Evolutionary conservation across 2,888 invertebrate genomes (phyloP), one percentile per base, ranked within the genome.

Genomic region (Hedya salicella): DNA sequence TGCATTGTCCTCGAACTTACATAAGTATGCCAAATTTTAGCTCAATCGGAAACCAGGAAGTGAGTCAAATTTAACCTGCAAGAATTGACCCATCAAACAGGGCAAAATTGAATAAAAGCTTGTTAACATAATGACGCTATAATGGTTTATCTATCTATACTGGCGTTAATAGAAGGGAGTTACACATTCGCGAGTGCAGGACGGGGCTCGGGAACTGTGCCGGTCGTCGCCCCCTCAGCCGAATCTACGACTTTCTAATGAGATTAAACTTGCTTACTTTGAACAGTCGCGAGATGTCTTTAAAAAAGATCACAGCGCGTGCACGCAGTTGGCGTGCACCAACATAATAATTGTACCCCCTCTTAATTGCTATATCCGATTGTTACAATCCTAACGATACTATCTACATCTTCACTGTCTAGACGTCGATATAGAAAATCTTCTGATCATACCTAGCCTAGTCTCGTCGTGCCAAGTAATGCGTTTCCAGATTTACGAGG

Each of bases 161-260:
- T 75, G 75, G 75, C 73, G 74, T 73, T 76, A 75, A 77, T 77
- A 64, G 75, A 73, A 25, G 70, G 68, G 65, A 78, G 73, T 78
- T 79, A 81, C 78, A 78, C 76, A 77, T 79, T 80, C 71, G 75
- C 76, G 78, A 83, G 82, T 83, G 78, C 84, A 86, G 85, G 86
- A 87, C 81, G 82, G 80, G 80, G 78, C 78, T 75, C 78, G 71
- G 78, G 78, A 83, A 81, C 78, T 82, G 83, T 79, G 81, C 76
- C 81, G 88, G 88, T 86, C 89, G 80, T 78, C 80, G 88, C 78
- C 83, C 87, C 74, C 78, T 70, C 71, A 73, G 79, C 81, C 86
- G 82, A 90, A 89, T 86, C 85, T 83, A 81, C 77, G 75, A 89
- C 91, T 91, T 92, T 91, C 91, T 91, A 91, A 88, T 85, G 81